phyloP scores from a whole-genome alignment of 2,888 invertebrate genomes.

The Campoplex capitator region DNA sequence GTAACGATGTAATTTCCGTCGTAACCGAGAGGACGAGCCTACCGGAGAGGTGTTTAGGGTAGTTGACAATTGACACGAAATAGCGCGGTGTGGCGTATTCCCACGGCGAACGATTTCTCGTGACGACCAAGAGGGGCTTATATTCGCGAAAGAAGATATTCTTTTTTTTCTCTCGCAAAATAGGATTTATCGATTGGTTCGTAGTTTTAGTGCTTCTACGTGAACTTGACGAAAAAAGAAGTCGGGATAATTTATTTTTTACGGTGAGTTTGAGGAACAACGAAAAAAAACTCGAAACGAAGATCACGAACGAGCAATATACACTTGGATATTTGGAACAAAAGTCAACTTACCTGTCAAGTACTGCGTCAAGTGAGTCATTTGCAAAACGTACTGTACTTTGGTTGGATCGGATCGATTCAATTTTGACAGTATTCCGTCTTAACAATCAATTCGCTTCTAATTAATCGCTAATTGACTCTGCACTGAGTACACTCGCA shows the following conservation, averaged over 20 bases:
- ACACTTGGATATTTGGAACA: background rate
- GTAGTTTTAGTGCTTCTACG: conserved; percentile 74
- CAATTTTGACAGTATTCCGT: conserved; percentile 44
- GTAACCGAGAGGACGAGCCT: conserved; percentile 12
- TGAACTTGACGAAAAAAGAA: conserved; percentile 67
- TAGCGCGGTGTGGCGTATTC: conserved; percentile 10
- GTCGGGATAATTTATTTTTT: conserved; percentile 35
- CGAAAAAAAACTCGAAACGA: conserved; percentile 26
- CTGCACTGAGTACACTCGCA: too few relatives aligned
- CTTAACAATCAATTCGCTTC: background rate
- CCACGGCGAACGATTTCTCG: conserved; percentile 30
- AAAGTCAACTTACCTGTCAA: conserved; percentile 28
- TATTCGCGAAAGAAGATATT: conserved; percentile 1
- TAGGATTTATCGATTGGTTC: conserved; percentile 73
- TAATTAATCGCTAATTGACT: conserved; percentile 3
- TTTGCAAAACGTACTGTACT: conserved; percentile 35
- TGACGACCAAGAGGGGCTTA: conserved; percentile 21
- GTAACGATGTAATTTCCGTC: background rate
- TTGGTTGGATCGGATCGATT: background rate
- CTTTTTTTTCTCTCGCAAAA: conserved; percentile 50
- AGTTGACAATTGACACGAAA: conserved; percentile 25
- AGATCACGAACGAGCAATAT: conserved; percentile 25
- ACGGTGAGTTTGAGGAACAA: conserved; percentile 2
- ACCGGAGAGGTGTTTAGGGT: background rate
- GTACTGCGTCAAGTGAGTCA: conserved; percentile 35